Percentiles rank a stretch among this genome's conserved stretches.
Evolutionary conservation across 2,888 invertebrate genomes (phyloP).

Genomic region (Acronicta aceris): DNA sequence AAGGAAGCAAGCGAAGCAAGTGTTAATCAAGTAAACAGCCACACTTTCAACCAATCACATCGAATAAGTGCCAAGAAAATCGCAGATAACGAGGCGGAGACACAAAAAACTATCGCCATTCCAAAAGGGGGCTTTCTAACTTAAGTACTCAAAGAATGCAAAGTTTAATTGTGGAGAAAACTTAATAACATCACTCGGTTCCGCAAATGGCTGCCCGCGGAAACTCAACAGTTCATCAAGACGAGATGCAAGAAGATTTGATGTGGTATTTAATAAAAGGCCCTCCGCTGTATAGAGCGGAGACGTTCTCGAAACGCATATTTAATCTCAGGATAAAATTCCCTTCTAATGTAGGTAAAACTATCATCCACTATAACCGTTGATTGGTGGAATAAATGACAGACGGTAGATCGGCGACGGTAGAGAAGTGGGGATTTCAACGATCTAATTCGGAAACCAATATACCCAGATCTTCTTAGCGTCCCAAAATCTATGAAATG

Average conservation of each 20-base stretch:
- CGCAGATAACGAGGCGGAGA: slow-evolving; percentile 36
- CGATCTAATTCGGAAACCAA: no score
- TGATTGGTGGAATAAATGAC: no score
- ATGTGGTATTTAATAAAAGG: slow-evolving; percentile 37
- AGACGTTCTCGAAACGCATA: no score
- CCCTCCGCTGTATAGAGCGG: no score
- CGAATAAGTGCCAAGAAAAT: slow-evolving; percentile 51
- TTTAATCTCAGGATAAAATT: no score
- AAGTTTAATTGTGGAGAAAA: slow-evolving; percentile 79
- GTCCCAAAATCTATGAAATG: no score
- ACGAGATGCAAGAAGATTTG: slow-evolving; percentile 28
- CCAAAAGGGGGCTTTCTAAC: slow-evolving; percentile 62
- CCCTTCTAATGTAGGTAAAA: no score
- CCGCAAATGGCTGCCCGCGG: slow-evolving; percentile 66
- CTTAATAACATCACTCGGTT: slow-evolving; percentile 70
- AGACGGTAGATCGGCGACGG: no score
- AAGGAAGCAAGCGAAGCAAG: slow-evolving; percentile 34
- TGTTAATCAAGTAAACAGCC: slow-evolving; percentile 41
- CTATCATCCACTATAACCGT: no score
- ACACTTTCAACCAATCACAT: slow-evolving; percentile 40
- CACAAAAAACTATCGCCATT: slow-evolving; percentile 50
- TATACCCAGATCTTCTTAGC: no score
- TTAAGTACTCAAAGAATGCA: slow-evolving; percentile 65
- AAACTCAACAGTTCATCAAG: slow-evolving; percentile 53
- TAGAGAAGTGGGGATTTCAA: no score